phyloP scores from a whole-genome alignment of 2,113 vertebrate species.

The Thalassoma bifasciatum region DNA sequence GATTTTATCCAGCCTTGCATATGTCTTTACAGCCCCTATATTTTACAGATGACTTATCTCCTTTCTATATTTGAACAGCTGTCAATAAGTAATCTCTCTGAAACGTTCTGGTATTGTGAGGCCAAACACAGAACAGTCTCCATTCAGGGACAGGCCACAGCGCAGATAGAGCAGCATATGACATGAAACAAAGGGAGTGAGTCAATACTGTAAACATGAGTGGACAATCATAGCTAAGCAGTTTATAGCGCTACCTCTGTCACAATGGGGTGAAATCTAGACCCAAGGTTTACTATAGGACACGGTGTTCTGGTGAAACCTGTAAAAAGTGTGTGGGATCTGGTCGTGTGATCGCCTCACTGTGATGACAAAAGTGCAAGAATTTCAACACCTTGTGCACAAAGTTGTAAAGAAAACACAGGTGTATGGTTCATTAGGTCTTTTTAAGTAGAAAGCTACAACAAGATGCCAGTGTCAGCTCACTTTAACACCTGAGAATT shows the following conservation, averaged over 20 bases:
- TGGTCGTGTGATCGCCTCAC: constrained; percentile 16
- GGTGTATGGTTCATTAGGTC: neutral
- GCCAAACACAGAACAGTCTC: constrained; percentile 71
- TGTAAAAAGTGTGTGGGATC: constrained; percentile 20
- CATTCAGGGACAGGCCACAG: constrained; percentile 64
- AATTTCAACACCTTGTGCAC: constrained; percentile 13
- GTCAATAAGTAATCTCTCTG: constrained; percentile 72
- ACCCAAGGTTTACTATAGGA: constrained; percentile 71
- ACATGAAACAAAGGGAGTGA: constrained; percentile 63
- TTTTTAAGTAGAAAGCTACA: constrained; percentile 9
- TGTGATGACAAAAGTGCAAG: neutral
- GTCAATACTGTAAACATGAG: constrained; percentile 70
- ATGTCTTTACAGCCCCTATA: constrained; percentile 19
- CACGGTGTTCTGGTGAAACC: constrained; percentile 53
- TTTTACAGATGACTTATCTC: constrained; percentile 57
- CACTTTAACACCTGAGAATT: neutral
- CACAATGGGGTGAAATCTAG: constrained; percentile 78
- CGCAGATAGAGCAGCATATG: constrained; percentile 56
- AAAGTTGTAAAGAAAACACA: constrained; percentile 15
- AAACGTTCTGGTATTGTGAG: constrained; percentile 58
- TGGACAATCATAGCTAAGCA: constrained; percentile 63
- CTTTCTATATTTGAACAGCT: constrained; percentile 69
- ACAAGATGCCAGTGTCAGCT: constrained; percentile 22
- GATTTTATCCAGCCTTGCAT: neutral
- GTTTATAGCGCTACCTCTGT: constrained; percentile 52